A percentile compares a stretch with the other conserved stretches of the same genome.
phyloP scores from a whole-genome alignment of 2,113 vertebrate genomes.

The Corythornis vintsioides region DNA sequence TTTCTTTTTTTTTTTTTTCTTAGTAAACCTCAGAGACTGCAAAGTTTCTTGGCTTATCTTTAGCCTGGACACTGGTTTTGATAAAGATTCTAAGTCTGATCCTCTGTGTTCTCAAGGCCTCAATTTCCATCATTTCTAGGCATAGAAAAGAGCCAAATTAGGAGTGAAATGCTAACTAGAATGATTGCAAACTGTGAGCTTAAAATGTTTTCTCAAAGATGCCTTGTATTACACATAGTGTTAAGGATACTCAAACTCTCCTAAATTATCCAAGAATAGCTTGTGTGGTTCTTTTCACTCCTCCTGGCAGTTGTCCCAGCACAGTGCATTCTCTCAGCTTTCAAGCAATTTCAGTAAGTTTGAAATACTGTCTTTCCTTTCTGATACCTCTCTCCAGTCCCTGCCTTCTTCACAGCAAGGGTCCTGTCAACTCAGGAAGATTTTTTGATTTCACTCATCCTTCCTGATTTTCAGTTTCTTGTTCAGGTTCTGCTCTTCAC shows the following conservation, averaged over 20 bases:
- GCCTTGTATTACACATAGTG: not conserved
- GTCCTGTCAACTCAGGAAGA: not conserved
- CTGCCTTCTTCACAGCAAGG: not conserved
- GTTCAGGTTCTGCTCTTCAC: not conserved
- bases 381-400: not conserved
- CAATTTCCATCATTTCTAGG: not conserved
- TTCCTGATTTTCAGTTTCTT: not conserved
- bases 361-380: conserved; percentile 3
- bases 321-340: not conserved
- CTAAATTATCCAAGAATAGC: not conserved
- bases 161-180: not conserved
- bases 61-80: not conserved
- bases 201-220: not conserved
- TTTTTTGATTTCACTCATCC: not conserved
- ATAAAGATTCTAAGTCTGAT: not conserved
- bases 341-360: not conserved
- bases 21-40: not conserved
- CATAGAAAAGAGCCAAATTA: not conserved
- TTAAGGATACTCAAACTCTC: not conserved
- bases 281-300: not conserved
- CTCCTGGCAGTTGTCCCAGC: not conserved
- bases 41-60: not conserved
- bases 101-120: not conserved
- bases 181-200: not conserved
- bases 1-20: not conserved